phyloP scores from a whole-genome alignment of 2,888 invertebrate species.

The Gastrophysa polygoni region DNA sequence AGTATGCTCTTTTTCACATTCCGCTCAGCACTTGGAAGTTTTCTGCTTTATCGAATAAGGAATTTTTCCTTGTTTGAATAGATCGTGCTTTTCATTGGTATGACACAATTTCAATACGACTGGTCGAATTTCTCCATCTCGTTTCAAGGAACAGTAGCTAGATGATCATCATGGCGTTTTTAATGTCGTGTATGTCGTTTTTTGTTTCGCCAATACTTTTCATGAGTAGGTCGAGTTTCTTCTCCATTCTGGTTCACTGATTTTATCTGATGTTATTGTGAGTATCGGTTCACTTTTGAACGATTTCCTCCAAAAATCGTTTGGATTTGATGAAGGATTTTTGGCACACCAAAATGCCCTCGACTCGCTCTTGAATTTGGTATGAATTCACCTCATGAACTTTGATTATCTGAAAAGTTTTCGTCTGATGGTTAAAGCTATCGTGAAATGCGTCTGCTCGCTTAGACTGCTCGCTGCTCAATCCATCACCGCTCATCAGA shows the following conservation, averaged over 20 bases:
- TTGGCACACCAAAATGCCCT: neutral
- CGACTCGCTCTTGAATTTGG: neutral
- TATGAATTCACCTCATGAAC: neutral
- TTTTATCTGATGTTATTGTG: neutral
- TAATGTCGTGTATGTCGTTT: neutral
- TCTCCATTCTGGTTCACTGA: neutral
- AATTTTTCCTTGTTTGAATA: neutral
- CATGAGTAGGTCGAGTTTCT: conserved; percentile 3
- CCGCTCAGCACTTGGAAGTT: neutral
- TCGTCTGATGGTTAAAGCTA: neutral
- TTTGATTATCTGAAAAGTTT: neutral
- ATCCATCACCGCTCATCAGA: no score
- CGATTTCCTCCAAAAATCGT: neutral
- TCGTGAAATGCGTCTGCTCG: neutral
- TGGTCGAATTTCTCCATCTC: neutral
- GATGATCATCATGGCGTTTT: conserved; percentile 1
- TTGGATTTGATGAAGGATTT: neutral
- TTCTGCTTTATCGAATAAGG: neutral
- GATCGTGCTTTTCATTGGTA: neutral
- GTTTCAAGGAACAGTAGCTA: neutral
- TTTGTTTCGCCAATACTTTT: neutral
- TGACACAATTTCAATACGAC: neutral
- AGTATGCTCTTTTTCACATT: neutral
- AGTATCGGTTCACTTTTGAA: neutral
- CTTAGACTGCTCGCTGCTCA: no score